Evolutionary conservation across 2,113 vertebrate genomes (phyloP), one percentile per base, ranked within the genome.

Genomic region (Coptodon rendalli): DNA sequence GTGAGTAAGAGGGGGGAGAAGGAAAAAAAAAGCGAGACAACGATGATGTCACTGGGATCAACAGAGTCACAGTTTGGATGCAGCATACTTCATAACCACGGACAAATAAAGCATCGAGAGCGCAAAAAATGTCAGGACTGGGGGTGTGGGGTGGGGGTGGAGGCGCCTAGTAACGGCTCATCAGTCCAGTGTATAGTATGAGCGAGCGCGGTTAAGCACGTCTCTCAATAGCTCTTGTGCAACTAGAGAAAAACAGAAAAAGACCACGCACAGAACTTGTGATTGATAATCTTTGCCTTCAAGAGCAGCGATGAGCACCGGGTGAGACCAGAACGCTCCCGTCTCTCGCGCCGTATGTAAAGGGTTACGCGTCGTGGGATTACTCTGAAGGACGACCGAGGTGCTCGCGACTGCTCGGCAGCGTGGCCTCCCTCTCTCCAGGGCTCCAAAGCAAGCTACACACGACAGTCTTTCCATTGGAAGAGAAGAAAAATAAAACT

Each of bases 181-280:
- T 89, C 82, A 68, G 89, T 95, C 93, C 93, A 94, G 94, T 95
- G 95, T 95, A 92, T 84, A 81, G 88, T 80, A 63, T 86, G 92
- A 90, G 84, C 12, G 81, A 83, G 87, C 14, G 80, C 14, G 40
- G 83, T 56, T 29, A 4, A 68, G 80, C 78, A 80, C 81, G 3
- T 78, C 87, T 38, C 88, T 90, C 79, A 56, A 78, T 24, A 87
- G 89, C 89, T 86, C 59, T 87, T 84, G 89, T 87, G 89, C 94
- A 87, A 84, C 92, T 34, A 68, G 87, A 89, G 87, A 53, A 45
- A 80, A 81, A 29, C 22, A 17, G 22, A 27, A 27, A 73, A 50
- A 83, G 79, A 94, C 84, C 68, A 84, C 56, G 14, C 61, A 36
- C 17, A 24, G 2, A 66, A 76, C 40, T 66, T 10, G 5, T 87